Evolutionary conservation across 2,888 invertebrate species (phyloP), one percentile per base, ranked within the genome.

Genomic region (Sinodicranocentrus sp.): DNA sequence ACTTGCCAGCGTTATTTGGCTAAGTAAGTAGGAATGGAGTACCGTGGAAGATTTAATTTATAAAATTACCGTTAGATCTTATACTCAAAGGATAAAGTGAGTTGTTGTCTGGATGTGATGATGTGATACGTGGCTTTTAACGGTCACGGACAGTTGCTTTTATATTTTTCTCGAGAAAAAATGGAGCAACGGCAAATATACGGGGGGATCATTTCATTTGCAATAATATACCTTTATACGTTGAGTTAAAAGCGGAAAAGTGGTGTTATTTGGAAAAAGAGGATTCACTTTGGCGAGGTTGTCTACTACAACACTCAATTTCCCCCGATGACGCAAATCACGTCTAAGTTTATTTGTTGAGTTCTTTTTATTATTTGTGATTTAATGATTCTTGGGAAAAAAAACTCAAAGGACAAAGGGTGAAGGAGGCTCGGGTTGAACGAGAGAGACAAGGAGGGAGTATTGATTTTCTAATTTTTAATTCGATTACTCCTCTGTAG

Each of bases 61-160:
- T 76, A 76, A 76, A 76, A 76, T 65, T 65, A 52, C 23, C 19
- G 33, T 65, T 3, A 54, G 76, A 76, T 76, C 76, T 65, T 43
- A 59, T 72, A n/a, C 76, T 33, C 76, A 0, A 5, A 65, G 65
- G 76, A 76, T 23, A 17, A 21, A 75, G 65, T 52, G 26, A 52
- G 21, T 68, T 52, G 33, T 10, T 33, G 3, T 3, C 33, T 33
- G 33, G 33, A 33, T 33, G 33, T 33, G 3, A 33, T 33, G 33
- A 33, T 33, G 33, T 33, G 33, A 33, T 33, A 33, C 3, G 33
- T 33, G 10, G 33, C 5, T 33, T 33, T 6, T 33, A 33, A 10
- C 33, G 33, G 33, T 33, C 33, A 33, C 10, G 33, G 33, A 33
- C 33, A 33, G n/a, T n/a, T n/a, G n/a, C n/a, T 33, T 10, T 33